Conservation (phyloP, 2,888 invertebrate genomes). For the Troglohyphantes excavatus region DNA sequence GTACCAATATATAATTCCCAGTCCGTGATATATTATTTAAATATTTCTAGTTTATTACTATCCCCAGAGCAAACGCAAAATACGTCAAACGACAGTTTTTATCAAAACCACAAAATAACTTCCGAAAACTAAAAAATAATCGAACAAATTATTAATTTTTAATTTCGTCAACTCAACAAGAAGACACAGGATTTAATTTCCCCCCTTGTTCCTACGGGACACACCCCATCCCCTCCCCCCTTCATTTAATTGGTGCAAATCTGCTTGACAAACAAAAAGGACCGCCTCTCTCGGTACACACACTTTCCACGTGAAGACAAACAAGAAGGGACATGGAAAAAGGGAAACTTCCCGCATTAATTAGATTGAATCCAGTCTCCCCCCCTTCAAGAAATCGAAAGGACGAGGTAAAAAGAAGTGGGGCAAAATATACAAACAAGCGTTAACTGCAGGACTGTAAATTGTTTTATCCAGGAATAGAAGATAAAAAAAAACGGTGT, state of each 20-base stretch:
- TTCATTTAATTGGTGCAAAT: conserved; percentile 66
- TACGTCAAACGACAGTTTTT: no score
- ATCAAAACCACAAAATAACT: no score
- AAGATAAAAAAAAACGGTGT: conserved; percentile 11
- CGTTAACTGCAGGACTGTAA: conserved; percentile 70
- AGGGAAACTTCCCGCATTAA: conserved; percentile 61
- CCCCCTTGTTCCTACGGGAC: conserved; percentile 13
- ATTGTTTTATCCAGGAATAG: conserved; percentile 68
- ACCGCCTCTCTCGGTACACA: not conserved
- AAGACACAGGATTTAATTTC: conserved; percentile 54
- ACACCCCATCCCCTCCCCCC: conserved; percentile 3
- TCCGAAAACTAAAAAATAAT: not conserved
- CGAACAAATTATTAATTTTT: not conserved
- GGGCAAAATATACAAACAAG: conserved; percentile 47
- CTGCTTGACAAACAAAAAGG: conserved; percentile 65
- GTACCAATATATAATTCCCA: no score
- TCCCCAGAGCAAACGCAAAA: no score
- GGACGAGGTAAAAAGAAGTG: conserved; percentile 8
- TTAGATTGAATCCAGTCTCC: conserved; percentile 61
- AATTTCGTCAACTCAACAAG: not conserved
- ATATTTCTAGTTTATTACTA: no score
- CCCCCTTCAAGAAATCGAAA: conserved; percentile 32
- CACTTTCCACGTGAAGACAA: conserved; percentile 50
- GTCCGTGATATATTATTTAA: no score
- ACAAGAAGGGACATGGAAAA: conserved; percentile 45